Evolutionary conservation across 2,797 vertebrate species (phyloP).

Genomic region (Pipistrellus kuhlii): DNA sequence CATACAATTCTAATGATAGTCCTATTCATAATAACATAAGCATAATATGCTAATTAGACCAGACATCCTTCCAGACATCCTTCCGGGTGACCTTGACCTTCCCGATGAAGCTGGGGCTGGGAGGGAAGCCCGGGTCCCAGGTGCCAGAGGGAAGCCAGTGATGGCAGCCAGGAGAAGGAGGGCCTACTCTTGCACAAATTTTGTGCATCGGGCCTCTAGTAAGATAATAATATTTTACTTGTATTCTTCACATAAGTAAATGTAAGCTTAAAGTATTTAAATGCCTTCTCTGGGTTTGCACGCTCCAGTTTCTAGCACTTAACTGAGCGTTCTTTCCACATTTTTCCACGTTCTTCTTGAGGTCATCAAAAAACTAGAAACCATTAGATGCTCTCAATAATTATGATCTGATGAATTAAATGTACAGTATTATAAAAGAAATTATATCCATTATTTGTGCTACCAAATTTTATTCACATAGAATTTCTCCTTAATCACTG

Average conservation of each 20-base stretch:
- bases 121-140: too few relatives aligned
- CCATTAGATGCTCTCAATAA: neutral
- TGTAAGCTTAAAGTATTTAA: neutral
- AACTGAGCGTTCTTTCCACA: neutral
- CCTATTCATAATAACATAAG: neutral
- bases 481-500: constrained; percentile 11
- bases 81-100: too few relatives aligned
- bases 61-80: too few relatives aligned
- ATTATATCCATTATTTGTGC: neutral
- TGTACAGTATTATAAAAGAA: neutral
- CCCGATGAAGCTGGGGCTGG: too few relatives aligned
- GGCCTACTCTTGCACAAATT: too few relatives aligned
- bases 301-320: neutral
- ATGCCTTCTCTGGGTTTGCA: neutral
- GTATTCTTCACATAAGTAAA: constrained; percentile 18
- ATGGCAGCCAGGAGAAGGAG: too few relatives aligned
- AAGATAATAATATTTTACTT: neutral
- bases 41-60: too few relatives aligned
- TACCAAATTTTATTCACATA: neutral
- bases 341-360: neutral
- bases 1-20: neutral
- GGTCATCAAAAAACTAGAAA: neutral
- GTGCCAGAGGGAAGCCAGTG: too few relatives aligned
- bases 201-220: neutral
- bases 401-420: neutral